Conservation (phyloP, 2,888 invertebrate species). For the Cartodere bifasciata region DNA sequence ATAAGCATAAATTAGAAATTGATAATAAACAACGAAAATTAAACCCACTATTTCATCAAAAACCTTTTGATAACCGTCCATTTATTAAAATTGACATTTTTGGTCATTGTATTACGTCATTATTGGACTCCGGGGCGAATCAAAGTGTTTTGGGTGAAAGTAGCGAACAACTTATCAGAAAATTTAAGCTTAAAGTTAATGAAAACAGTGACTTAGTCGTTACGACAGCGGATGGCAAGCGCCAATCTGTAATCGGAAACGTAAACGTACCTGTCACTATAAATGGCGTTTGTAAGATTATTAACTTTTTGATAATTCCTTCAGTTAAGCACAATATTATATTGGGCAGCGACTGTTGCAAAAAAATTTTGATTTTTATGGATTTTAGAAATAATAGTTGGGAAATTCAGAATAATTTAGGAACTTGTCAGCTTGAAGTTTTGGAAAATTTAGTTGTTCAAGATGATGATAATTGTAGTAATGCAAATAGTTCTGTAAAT, state of each 20-base stretch:
- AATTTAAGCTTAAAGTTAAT: slow-evolving; percentile 1
- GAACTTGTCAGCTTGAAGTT: slow-evolving; percentile 1
- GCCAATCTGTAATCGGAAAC: slow-evolving; percentile 3
- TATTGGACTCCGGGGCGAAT: slow-evolving; percentile 7
- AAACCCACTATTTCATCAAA: slow-evolving; percentile 4
- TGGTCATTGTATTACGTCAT: slow-evolving; percentile 1
- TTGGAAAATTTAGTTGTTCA: not conserved
- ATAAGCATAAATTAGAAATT: too few relatives aligned
- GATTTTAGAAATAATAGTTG: not conserved
- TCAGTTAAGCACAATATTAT: slow-evolving; percentile 6
- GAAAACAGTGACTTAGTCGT: not conserved
- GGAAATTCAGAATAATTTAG: not conserved
- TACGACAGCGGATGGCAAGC: slow-evolving; percentile 6
- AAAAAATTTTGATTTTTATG: not conserved
- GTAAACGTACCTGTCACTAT: slow-evolving; percentile 5
- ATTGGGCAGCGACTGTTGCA: slow-evolving; percentile 9
- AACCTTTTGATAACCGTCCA: slow-evolving; percentile 6
- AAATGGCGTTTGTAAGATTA: slow-evolving; percentile 1
- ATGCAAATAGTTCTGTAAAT: too few relatives aligned
- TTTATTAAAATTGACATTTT: slow-evolving; percentile 4
- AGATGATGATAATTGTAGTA: slow-evolving; percentile 1
- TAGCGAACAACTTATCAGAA: not conserved
- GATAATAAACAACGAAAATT: too few relatives aligned
- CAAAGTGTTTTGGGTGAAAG: slow-evolving; percentile 6
- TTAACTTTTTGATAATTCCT: slow-evolving; percentile 7